These are phyloP conservation scores for Mongoloraphidia duomilia DNA, from an alignment of 2,888 invertebrate genomes.

Conservation along the genomic window DNA sequence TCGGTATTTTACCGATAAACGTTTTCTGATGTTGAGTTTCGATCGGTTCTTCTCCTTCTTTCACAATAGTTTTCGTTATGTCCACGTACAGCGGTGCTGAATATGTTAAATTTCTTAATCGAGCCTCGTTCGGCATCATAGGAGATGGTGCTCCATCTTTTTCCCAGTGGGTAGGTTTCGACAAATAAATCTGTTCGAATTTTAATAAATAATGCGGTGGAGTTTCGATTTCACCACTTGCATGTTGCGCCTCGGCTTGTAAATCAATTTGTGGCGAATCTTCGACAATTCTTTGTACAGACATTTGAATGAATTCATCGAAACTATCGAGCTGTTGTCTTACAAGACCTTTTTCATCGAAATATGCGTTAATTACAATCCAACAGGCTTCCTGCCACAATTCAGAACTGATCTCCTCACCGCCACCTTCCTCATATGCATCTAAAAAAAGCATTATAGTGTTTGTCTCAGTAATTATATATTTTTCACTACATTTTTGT, in stretches of 20 bases:
- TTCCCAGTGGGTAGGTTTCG: constrained; percentile 99
- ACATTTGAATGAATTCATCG: constrained; percentile 99
- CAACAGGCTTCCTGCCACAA: constrained; percentile 99
- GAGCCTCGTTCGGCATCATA: constrained; percentile 99
- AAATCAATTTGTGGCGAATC: constrained; percentile 97
- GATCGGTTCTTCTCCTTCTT: constrained; percentile 79
- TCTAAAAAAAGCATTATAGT: constrained; percentile 16
- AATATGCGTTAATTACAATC: constrained; percentile 99
- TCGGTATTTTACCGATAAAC: constrained; percentile 88
- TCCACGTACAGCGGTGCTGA: constrained; percentile 98
- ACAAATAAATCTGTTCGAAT: constrained; percentile 97
- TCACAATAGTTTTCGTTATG: constrained; percentile 89
- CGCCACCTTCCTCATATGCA: constrained; percentile 69
- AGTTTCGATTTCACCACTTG: constrained; percentile 80
- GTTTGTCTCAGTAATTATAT: not conserved
- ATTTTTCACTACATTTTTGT: not conserved
- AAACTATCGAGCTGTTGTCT: constrained; percentile 98
- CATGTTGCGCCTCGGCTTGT: constrained; percentile 95
- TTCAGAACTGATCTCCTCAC: constrained; percentile 93
- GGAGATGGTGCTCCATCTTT: constrained; percentile 98
- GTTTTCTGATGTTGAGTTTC: constrained; percentile 67
- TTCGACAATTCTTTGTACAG: constrained; percentile 97
- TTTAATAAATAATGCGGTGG: constrained; percentile 87
- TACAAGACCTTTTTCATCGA: constrained; percentile 98
- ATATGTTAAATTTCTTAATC: constrained; percentile 91